Percentiles rank a stretch among this genome's conserved stretches.
These are phyloP conservation scores for Notarius lentiginosus DNA, from an alignment of 2,113 vertebrate species.

Conservation along the genomic window DNA sequence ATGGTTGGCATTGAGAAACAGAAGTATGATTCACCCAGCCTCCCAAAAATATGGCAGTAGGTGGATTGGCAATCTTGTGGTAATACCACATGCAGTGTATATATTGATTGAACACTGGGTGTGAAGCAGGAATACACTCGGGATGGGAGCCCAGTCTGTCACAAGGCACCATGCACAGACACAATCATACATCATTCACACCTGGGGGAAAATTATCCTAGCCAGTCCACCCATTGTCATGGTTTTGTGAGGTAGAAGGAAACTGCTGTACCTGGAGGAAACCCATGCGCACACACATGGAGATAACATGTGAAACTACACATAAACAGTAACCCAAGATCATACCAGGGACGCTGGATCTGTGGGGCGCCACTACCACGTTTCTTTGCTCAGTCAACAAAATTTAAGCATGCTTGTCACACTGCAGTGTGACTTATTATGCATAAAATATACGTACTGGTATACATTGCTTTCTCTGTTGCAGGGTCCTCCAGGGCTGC, in stretches of 20 bases:
- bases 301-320: background rate
- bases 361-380: background rate
- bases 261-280: background rate
- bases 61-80: background rate
- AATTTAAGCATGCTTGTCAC: background rate
- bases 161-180: background rate
- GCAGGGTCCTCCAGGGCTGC: constrained; percentile 76
- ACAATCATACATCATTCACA: background rate
- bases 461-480: background rate
- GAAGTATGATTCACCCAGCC: background rate
- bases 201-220: background rate
- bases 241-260: background rate
- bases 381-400: background rate
- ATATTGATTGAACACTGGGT: background rate
- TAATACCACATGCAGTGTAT: background rate
- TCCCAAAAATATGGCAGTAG: background rate
- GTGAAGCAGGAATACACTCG: background rate
- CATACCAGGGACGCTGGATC: background rate
- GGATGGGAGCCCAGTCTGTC: background rate
- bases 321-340: background rate
- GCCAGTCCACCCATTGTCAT: background rate
- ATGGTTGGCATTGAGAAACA: background rate
- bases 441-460: background rate
- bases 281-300: background rate
- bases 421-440: background rate